Base-by-base conservation (phyloP, 2,113 vertebrate genomes). In the Cyprinodon tularosa region DNA sequence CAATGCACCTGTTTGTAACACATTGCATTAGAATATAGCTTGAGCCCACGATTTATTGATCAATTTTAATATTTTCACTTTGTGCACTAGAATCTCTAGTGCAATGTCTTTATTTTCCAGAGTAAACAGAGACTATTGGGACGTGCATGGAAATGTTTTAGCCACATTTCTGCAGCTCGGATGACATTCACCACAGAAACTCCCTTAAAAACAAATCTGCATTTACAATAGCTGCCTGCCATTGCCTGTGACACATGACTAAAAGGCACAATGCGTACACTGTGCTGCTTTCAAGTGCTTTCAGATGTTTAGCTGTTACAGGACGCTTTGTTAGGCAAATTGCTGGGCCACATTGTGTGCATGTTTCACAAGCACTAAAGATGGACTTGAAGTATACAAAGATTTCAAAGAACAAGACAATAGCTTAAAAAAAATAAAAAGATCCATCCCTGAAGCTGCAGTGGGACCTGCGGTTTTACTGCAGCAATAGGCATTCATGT, bases 231-330 rank as follows among this genome's bases (percentile, higher is more conserved):
- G 72, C 77, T 37, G 70, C 57, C 40, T 60, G 72, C 42, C 15
- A 62, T 50, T 44, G 71, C 40, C n/a, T 73, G 64, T 47, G 70
- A 80, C 76, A 82, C 71, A 69, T 45, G 62, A 67, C 36, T 3
- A 22, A 77, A 0, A 2, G 36, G 22, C 6, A 88, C 86, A 90
- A 78, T 80, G 80, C 66, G 38, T 60, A 53, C 73, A 79, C 68
- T 86, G 85, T 89, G 9, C 66, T 39, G 44, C 44, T 74, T 74
- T 17, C 42, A 20, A 81, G 66, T 67, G 71, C 84, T 78, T 80
- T 80, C 71, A 85, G 82, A 88, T 79, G 76, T 86, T 71, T 71
- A 38, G 70, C 61, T 66, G 71, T 75, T 44, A 63, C 70, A 2
- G 44, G 29, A 73, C 50, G 20, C 45, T 81, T 78, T 66, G 57